These are phyloP conservation scores for Eulimnadia texana DNA, from an alignment of 1,140 invertebrate species.

Conservation along the genomic window DNA sequence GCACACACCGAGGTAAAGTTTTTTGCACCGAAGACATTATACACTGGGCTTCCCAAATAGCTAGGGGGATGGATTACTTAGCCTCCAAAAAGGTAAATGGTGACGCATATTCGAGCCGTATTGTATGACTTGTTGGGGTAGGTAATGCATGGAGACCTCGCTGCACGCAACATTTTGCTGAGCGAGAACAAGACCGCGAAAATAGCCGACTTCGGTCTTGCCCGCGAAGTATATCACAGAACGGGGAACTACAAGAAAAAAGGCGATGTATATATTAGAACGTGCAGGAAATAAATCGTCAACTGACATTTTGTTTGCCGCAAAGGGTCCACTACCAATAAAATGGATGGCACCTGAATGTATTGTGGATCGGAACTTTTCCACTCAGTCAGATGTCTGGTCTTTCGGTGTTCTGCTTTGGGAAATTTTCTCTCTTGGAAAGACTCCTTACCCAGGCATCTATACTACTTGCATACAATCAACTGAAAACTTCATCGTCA, in stretches of 20 bases:
- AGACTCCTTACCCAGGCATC: slow-evolving; percentile 24
- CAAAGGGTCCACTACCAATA: slow-evolving; percentile 33
- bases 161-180: slow-evolving; percentile 38
- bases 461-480: slow-evolving; percentile 7
- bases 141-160: slow-evolving; percentile 37
- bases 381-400: slow-evolving; percentile 31
- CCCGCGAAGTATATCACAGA: slow-evolving; percentile 31
- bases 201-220: slow-evolving; percentile 39
- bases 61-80: slow-evolving; percentile 89
- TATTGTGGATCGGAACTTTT: slow-evolving; percentile 27
- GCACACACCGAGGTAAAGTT: too few species aligned
- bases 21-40: slow-evolving; percentile 67
- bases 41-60: slow-evolving; percentile 84
- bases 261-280: slow-evolving; percentile 24
- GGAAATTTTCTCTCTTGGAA: slow-evolving; percentile 33
- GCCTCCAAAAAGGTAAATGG: slow-evolving; percentile 64
- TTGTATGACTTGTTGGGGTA: slow-evolving; percentile 27
- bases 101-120: too few species aligned
- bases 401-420: slow-evolving; percentile 34
- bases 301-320: too few species aligned
- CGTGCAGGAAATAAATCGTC: neutral
- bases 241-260: slow-evolving; percentile 31
- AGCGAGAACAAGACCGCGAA: slow-evolving; percentile 33
- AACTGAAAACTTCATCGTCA: neutral
- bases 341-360: slow-evolving; percentile 35